These are phyloP conservation scores for Platerodrilus igneus DNA, from an alignment of 2,888 invertebrate species.

Conservation along the genomic window DNA sequence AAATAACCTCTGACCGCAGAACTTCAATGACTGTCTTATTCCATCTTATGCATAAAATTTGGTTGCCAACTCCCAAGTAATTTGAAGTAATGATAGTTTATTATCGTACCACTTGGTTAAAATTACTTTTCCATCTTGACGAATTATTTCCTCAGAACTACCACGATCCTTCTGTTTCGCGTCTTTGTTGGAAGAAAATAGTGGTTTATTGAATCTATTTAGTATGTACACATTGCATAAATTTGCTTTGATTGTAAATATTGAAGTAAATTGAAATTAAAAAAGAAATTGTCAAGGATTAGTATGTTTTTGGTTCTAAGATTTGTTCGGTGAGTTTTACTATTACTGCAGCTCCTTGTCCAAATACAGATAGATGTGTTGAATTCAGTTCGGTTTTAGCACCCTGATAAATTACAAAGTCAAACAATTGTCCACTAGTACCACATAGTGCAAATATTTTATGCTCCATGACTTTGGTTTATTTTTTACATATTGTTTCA, in stretches of 20 bases:
- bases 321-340: conserved; percentile 19
- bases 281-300: conserved; percentile 12
- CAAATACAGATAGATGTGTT: conserved; percentile 20
- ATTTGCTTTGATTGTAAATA: conserved; percentile 21
- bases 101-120: conserved; percentile 25
- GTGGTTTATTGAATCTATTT: conserved; percentile 17
- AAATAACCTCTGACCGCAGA: too few relatives aligned
- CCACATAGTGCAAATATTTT: conserved; percentile 32
- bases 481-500: conserved; percentile 20
- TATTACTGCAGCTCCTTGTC: conserved; percentile 20
- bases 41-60: too few relatives aligned
- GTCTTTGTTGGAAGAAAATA: conserved; percentile 11
- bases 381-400: conserved; percentile 24
- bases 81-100: too few relatives aligned
- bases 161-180: conserved; percentile 5
- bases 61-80: too few relatives aligned
- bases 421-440: conserved; percentile 32
- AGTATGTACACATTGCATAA: conserved; percentile 10
- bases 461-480: conserved; percentile 31
- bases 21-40: too few relatives aligned
- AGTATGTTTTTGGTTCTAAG: conserved; percentile 12
- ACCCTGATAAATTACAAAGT: conserved; percentile 37
- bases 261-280: not conserved
- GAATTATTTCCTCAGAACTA: conserved; percentile 13
- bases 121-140: conserved; percentile 11